A percentile compares a stretch with the other conserved stretches of the same genome.
Evolutionary conservation across 1,140 invertebrate genomes (phyloP).

Genomic region (Pseudomyrmex cubaensis): DNA sequence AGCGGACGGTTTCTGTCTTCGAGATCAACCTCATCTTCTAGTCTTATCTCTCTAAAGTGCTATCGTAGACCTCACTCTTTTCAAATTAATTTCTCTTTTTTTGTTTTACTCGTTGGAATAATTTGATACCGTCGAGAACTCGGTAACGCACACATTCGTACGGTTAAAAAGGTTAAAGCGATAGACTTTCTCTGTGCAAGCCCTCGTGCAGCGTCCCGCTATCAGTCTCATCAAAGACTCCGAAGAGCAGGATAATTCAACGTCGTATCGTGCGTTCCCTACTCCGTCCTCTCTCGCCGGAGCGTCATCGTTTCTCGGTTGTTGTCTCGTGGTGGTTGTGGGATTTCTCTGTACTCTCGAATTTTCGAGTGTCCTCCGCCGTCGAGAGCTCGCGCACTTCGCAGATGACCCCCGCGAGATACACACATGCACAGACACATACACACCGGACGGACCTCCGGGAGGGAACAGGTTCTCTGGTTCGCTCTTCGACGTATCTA

Average conservation of each 20-base stretch:
- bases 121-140: neutral
- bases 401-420: conserved; percentile 64
- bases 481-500: conserved; percentile 21
- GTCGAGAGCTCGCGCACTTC: conserved; percentile 25
- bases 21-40: conserved; percentile 5
- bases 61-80: neutral
- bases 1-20: neutral
- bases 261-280: conserved; percentile 18
- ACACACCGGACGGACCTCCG: conserved; percentile 46
- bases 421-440: conserved; percentile 62
- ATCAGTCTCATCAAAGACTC: conserved; percentile 40
- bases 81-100: neutral
- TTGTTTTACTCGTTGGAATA: neutral
- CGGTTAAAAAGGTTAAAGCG: conserved; percentile 6
- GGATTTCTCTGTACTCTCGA: conserved; percentile 5
- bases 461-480: conserved; percentile 56
- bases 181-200: conserved; percentile 40
- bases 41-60: neutral
- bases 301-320: conserved; percentile 10
- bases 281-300: conserved; percentile 8
- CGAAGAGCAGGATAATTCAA: conserved; percentile 52
- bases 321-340: neutral
- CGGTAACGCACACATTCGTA: neutral
- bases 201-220: conserved; percentile 11
- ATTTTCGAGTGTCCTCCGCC: conserved; percentile 62